These are phyloP conservation scores for Lycocerus yunnanus DNA, from an alignment of 2,888 invertebrate species.

Conservation along the genomic window DNA sequence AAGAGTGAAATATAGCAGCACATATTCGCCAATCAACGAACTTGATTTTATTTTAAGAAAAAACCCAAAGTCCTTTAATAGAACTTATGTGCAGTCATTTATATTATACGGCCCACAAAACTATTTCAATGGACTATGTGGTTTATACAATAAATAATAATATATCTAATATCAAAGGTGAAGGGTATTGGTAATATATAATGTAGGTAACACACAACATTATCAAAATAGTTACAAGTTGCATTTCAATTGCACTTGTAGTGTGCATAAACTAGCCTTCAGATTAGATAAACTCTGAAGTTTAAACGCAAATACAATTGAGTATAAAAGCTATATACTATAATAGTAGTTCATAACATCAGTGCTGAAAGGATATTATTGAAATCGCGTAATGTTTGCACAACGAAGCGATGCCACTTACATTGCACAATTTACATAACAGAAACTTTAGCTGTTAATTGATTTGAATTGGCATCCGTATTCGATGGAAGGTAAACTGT, in stretches of 20 bases:
- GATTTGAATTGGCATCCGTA: no score
- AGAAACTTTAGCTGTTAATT: no score
- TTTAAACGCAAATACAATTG: background rate
- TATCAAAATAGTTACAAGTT: background rate
- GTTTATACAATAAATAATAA: background rate
- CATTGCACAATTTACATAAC: no score
- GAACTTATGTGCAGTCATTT: background rate
- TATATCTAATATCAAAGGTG: no score
- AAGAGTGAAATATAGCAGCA: background rate
- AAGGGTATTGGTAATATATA: background rate
- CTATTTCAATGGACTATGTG: background rate
- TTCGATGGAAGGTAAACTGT: no score
- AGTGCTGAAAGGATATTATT: no score
- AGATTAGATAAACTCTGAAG: background rate
- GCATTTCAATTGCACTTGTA: background rate
- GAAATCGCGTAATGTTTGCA: no score
- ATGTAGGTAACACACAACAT: no score
- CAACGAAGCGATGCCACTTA: no score
- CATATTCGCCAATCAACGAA: background rate
- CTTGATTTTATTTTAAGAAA: background rate
- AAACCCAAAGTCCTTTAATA: background rate
- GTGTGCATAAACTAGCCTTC: background rate
- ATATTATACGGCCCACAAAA: background rate
- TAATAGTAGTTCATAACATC: no score
- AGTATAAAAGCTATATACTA: no score